Evolutionary conservation across 2,797 vertebrate species (phyloP).

Genomic region (Potorous gilbertii): DNA sequence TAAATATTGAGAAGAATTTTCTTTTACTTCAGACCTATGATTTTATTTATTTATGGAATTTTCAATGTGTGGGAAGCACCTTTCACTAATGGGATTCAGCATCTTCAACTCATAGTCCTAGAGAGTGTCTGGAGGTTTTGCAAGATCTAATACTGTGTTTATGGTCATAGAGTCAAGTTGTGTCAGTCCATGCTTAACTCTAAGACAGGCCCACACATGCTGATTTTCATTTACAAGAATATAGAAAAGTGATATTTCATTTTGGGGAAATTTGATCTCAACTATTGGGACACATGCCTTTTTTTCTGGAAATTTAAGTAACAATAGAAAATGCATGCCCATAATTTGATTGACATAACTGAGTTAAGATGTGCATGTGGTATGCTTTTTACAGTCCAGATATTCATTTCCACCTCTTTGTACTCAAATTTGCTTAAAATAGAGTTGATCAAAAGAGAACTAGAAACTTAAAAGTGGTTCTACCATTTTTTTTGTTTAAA

Average conservation of each 20-base stretch:
- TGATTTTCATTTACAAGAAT: not conserved
- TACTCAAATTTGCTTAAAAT: conserved; percentile 27
- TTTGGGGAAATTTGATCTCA: conserved; percentile 35
- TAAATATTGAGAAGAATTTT: not conserved
- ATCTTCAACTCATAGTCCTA: not conserved
- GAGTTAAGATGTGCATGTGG: conserved; percentile 2
- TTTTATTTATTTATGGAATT: not conserved
- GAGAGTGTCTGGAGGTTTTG: not conserved
- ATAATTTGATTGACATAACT: conserved; percentile 41
- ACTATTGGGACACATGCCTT: not conserved
- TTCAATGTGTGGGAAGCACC: not conserved
- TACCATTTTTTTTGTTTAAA: not conserved
- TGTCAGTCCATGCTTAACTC: not conserved
- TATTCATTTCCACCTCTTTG: conserved; percentile 6
- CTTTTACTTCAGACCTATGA: not conserved
- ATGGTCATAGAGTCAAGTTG: not conserved
- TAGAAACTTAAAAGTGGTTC: not conserved
- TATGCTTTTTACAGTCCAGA: not conserved
- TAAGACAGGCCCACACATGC: not conserved
- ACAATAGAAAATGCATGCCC: not conserved
- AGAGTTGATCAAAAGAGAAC: conserved; percentile 33
- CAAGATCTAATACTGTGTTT: not conserved
- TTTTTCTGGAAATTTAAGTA: not conserved
- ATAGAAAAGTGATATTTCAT: conserved; percentile 26
- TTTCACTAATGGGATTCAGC: not conserved